A percentile compares a stretch with the other conserved stretches of the same genome.
phyloP scores from a whole-genome alignment of 1,140 invertebrate species.

The Drosophila lowei region DNA sequence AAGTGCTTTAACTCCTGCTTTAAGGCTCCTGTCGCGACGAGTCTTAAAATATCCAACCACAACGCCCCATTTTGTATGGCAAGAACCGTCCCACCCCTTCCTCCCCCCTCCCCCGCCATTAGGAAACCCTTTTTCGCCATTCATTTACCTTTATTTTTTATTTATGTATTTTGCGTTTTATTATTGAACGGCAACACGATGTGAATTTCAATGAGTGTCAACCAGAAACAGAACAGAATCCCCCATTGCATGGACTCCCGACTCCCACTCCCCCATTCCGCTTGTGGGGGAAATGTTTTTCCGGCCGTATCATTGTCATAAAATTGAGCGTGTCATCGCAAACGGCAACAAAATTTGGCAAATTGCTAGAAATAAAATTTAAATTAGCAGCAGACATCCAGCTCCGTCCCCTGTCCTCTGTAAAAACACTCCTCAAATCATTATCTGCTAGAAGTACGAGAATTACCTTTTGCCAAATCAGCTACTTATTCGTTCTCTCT shows the following conservation, averaged over 20 bases:
- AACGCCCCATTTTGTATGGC: conserved; percentile 57
- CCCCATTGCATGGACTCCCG: not conserved
- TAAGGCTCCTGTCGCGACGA: conserved; percentile 18
- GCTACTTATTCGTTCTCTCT: conserved; percentile 2
- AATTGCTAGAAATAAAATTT: conserved; percentile 81
- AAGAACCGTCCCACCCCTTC: not conserved
- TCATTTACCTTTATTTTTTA: conserved; percentile 82
- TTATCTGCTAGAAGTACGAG: conserved; percentile 20
- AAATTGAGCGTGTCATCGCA: conserved; percentile 76
- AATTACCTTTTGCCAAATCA: conserved; percentile 34
- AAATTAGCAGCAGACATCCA: conserved; percentile 66
- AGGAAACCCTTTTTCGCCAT: conserved; percentile 73
- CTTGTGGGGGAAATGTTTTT: conserved; percentile 29
- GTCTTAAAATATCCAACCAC: conserved; percentile 61
- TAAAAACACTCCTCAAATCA: conserved; percentile 54
- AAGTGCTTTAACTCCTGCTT: conserved; percentile 56
- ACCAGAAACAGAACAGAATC: conserved; percentile 14
- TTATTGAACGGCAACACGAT: conserved; percentile 77
- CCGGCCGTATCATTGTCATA: conserved; percentile 69
- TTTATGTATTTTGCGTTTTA: conserved; percentile 79
- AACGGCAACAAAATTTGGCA: conserved; percentile 78
- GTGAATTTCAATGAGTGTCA: conserved; percentile 82
- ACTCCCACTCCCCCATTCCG: not conserved
- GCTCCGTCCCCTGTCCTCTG: conserved; percentile 21
- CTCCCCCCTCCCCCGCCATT: conserved; percentile 46